Percentiles rank a stretch among this genome's conserved stretches.
phyloP scores from a whole-genome alignment of 2,888 invertebrate species.

The Mystacides longicornis region DNA sequence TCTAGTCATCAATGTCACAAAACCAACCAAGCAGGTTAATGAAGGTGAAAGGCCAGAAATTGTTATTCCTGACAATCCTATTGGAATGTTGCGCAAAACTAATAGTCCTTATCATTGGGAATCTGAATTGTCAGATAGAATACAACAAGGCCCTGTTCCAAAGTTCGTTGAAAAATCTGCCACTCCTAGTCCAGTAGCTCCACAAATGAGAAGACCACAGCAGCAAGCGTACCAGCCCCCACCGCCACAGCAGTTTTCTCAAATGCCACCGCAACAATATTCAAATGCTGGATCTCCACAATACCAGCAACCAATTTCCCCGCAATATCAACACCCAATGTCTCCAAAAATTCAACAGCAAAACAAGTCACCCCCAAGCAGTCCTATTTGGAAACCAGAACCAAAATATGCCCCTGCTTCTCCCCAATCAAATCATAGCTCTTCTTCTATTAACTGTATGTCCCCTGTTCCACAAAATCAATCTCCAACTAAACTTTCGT shows the following conservation, averaged over 20 bases:
- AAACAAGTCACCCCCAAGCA: constrained; percentile 28
- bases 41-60: constrained; percentile 62
- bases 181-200: constrained; percentile 42
- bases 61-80: constrained; percentile 66
- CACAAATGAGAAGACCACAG: constrained; percentile 40
- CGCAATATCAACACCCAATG: constrained; percentile 35
- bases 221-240: constrained; percentile 40
- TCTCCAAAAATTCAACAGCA: constrained; percentile 32
- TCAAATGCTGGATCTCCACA: constrained; percentile 32
- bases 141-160: constrained; percentile 43
- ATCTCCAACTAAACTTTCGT: constrained; percentile 33
- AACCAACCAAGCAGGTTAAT: constrained; percentile 40
- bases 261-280: constrained; percentile 32
- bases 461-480: constrained; percentile 13
- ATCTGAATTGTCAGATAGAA: constrained; percentile 50
- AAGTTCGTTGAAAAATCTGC: constrained; percentile 42
- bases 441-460: constrained; percentile 3
- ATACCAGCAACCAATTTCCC: constrained; percentile 31
- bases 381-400: constrained; percentile 45
- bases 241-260: constrained; percentile 37
- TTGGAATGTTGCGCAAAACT: constrained; percentile 60
- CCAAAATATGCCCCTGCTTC: constrained; percentile 40
- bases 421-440: constrained; percentile 9
- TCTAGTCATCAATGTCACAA: constrained; percentile 48
- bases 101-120: constrained; percentile 61